These are phyloP conservation scores for Pagrus major DNA, from an alignment of 2,113 vertebrate species.

Conservation along the genomic window DNA sequence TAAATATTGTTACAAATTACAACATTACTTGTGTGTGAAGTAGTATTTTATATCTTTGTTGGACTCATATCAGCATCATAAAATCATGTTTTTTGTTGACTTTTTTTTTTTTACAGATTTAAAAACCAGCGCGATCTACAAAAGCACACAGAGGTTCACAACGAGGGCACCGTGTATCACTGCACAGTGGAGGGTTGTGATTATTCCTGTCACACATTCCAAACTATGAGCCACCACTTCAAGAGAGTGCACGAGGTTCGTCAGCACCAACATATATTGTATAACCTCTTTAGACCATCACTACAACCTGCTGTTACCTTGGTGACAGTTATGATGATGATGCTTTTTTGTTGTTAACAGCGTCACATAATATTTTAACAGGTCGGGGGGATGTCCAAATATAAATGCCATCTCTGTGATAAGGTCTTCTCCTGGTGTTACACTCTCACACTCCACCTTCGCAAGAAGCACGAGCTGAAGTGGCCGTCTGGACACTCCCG, in stretches of 20 bases:
- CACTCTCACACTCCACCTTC: constrained; percentile 83
- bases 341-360: neutral
- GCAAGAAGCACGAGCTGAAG: constrained; percentile 85
- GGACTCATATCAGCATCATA: neutral
- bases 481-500: constrained; percentile 87
- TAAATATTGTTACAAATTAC: too few relatives aligned
- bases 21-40: too few relatives aligned
- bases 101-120: constrained; percentile 75
- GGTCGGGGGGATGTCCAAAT: constrained; percentile 83
- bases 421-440: constrained; percentile 88
- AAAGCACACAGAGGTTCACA: constrained; percentile 85
- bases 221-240: constrained; percentile 79
- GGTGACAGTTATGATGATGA: neutral
- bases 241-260: constrained; percentile 81
- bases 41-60: too few relatives aligned
- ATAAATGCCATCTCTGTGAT: constrained; percentile 86
- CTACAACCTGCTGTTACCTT: neutral
- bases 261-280: neutral
- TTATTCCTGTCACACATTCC: constrained; percentile 79
- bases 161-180: constrained; percentile 84
- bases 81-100: neutral
- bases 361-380: constrained; percentile 46
- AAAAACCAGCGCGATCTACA: constrained; percentile 84
- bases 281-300: neutral
- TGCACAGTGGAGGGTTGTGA: constrained; percentile 84